Evolutionary conservation across 2,888 invertebrate species (phyloP).

Genomic region (Helleia helle): DNA sequence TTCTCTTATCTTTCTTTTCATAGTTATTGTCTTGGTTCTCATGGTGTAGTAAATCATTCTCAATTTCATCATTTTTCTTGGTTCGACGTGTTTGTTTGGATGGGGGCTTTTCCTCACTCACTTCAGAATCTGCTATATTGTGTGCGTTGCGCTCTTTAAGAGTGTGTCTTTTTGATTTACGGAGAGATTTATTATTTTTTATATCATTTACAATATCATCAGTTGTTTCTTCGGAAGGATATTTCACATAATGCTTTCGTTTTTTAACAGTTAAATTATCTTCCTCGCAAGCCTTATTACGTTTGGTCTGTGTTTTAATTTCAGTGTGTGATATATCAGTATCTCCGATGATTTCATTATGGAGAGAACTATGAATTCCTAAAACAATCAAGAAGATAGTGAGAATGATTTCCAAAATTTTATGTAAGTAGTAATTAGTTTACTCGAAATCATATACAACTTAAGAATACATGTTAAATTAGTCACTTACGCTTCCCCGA

Average conservation of each 20-base stretch:
- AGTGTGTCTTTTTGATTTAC: constrained; percentile 30
- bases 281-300: constrained; percentile 31
- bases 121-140: constrained; percentile 19
- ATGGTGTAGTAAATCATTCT: neutral
- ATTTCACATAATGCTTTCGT: constrained; percentile 46
- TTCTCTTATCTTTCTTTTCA: constrained; percentile 9
- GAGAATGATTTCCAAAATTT: neutral
- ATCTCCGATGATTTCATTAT: constrained; percentile 26
- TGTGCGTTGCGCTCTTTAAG: constrained; percentile 29
- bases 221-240: constrained; percentile 35
- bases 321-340: constrained; percentile 27
- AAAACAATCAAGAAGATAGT: constrained; percentile 23
- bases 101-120: constrained; percentile 20
- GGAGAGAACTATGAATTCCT: constrained; percentile 45
- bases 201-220: constrained; percentile 16
- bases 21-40: neutral
- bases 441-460: no score
- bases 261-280: constrained; percentile 31
- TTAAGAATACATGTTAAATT: neutral
- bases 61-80: constrained; percentile 27
- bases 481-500: constrained; percentile 56
- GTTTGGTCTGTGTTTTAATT: constrained; percentile 41
- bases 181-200: constrained; percentile 18
- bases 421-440: no score
- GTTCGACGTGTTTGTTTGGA: constrained; percentile 34